Evolutionary conservation across 2,888 invertebrate species (phyloP).

Genomic region (Chrysotoxum bicinctum): DNA sequence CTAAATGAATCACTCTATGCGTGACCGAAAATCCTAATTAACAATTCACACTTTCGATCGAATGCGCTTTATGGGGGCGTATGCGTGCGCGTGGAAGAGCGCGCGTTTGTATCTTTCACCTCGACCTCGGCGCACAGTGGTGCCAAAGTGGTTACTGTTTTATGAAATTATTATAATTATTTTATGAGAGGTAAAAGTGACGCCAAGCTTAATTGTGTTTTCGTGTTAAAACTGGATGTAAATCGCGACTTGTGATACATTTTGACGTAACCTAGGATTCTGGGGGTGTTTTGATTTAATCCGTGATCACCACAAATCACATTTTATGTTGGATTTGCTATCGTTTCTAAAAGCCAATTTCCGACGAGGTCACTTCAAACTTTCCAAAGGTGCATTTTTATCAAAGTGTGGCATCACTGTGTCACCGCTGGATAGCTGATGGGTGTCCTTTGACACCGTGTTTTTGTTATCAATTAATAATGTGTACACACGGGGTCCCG

Average conservation of each 20-base stretch:
- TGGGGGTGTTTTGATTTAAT: no score
- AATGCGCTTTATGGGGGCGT: constrained; percentile 35
- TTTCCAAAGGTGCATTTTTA: no score
- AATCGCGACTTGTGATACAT: no score
- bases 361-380: no score
- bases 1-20: constrained; percentile 59
- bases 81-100: not conserved
- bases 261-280: no score
- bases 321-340: no score
- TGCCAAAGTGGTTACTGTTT: not conserved
- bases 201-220: no score
- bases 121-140: not conserved
- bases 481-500: constrained; percentile 41
- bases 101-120: not conserved
- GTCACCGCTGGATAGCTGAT: not conserved
- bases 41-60: constrained; percentile 61
- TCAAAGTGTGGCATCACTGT: not conserved
- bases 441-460: constrained; percentile 33
- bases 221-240: no score
- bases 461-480: constrained; percentile 55
- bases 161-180: not conserved
- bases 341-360: no score
- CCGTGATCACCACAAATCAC: no score
- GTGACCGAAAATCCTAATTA: constrained; percentile 64
- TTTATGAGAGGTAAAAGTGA: no score